Evolutionary conservation across 2,113 vertebrate species (phyloP), one percentile per base, ranked within the genome.

Genomic region (Morone saxatilis): DNA sequence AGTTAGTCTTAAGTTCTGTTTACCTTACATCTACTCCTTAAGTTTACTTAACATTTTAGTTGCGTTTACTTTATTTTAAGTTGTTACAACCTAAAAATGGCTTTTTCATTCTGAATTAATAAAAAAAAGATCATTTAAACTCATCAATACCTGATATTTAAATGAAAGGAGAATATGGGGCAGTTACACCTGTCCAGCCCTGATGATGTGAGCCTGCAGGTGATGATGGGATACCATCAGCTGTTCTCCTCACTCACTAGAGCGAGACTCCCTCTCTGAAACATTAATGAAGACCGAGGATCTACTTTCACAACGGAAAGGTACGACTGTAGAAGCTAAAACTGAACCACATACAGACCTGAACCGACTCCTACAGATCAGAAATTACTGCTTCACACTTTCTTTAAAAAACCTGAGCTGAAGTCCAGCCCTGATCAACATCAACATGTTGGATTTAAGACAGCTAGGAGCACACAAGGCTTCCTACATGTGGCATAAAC

Each of bases 221-320:
- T 41, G 72, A 83, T 76, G 81, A 71, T 61, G 77, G 54, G 59
- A 79, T 2, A 31, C 9, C 67, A 56, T 69, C 84, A 17, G 71
- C 75, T 81, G 80, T 56, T 89, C 83, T 75, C 0, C 62, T 85
- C 61, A 31, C 40, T 71, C 89, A 83, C 74, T 84, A 48, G 89
- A 91, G 91, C 85, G 81, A 90, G 76, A 89, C 93, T 71, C 84
- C 65, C 31, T 22, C 71, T 70, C 79, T 94, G 82, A 94, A 94
- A 92, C 76, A 88, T 94, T 94, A 1, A 94, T 94, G 90, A 88
- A 7, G 41, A 38, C 62, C 14, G 0, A 51, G 57, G 83, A 78
- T 94, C 92, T 1, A 5, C 50, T 94, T 89, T 88, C 92, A 87
- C 12, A 25, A 60, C 12, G 81, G 71, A 88, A 90, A 85, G 53